phyloP scores from a whole-genome alignment of 2,888 invertebrate species.

The Caenorhabditis sinica region DNA sequence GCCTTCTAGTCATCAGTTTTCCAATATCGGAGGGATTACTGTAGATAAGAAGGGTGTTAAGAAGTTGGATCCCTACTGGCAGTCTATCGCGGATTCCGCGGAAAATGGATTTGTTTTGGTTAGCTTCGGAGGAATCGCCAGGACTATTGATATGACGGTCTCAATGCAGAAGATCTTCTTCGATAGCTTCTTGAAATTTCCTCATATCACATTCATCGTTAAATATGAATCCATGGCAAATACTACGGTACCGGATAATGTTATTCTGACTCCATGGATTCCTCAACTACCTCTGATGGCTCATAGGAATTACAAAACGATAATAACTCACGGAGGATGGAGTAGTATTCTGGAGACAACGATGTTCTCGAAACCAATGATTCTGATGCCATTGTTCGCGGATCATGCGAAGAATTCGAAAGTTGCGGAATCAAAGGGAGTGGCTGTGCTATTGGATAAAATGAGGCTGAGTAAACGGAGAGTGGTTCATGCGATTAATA shows the following conservation, averaged over 20 bases:
- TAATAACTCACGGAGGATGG: conserved; percentile 82
- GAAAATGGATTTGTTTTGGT: conserved; percentile 74
- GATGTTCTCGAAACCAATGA: conserved; percentile 75
- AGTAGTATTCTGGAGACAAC: conserved; percentile 78
- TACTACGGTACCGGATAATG: conserved; percentile 63
- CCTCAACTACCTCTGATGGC: conserved; percentile 78
- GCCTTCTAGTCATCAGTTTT: conserved; percentile 74
- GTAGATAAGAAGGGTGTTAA: conserved; percentile 58
- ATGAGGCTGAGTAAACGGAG: conserved; percentile 65
- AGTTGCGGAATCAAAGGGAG: conserved; percentile 72
- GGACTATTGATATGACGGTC: conserved; percentile 77
- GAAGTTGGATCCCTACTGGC: conserved; percentile 70
- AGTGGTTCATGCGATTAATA: conserved; percentile 62
- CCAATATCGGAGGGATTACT: conserved; percentile 75
- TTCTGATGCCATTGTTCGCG: conserved; percentile 81
- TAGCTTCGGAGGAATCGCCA: conserved; percentile 81
- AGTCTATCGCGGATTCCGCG: conserved; percentile 67
- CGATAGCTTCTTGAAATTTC: conserved; percentile 72
- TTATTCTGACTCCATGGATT: conserved; percentile 75
- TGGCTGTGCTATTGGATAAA: conserved; percentile 77
- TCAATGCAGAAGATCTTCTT: conserved; percentile 69
- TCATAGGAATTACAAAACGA: conserved; percentile 76
- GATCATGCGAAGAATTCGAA: conserved; percentile 79
- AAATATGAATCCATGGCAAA: conserved; percentile 70
- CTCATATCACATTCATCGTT: conserved; percentile 77